These are phyloP conservation scores for Syrista parreyssii DNA, from an alignment of 2,888 invertebrate species.

Conservation along the genomic window DNA sequence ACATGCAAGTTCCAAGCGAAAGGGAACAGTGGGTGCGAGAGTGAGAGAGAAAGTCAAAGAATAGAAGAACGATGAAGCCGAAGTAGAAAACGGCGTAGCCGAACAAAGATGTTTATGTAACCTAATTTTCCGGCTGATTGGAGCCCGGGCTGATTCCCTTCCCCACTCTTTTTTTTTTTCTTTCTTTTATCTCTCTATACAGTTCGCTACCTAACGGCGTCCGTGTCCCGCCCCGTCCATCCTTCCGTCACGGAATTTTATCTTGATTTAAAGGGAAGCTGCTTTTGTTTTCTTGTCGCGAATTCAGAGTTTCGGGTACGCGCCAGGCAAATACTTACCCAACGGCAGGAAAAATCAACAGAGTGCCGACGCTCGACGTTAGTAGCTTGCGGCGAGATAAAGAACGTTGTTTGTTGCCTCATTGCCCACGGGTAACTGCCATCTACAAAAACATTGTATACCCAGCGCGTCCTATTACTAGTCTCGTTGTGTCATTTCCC, in stretches of 20 bases:
- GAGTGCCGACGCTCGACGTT: background rate
- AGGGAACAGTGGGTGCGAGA: background rate
- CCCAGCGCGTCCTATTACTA: constrained; percentile 6
- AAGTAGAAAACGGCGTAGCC: constrained; percentile 7
- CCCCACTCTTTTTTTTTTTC: constrained; percentile 18
- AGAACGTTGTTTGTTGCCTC: constrained; percentile 48
- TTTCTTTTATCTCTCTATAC: constrained; percentile 22
- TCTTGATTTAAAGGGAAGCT: constrained; percentile 33
- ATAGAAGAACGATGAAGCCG: background rate
- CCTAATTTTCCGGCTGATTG: constrained; percentile 52
- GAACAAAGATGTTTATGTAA: constrained; percentile 45
- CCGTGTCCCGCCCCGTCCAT: background rate
- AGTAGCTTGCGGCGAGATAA: constrained; percentile 27
- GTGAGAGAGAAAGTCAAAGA: background rate
- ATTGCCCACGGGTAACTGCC: constrained; percentile 43
- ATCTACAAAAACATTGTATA: constrained; percentile 40
- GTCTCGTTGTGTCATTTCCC: constrained; percentile 9
- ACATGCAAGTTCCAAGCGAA: background rate
- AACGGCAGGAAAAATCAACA: constrained; percentile 24
- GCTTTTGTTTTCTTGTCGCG: constrained; percentile 35
- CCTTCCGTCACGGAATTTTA: constrained; percentile 24
- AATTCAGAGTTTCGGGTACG: constrained; percentile 24
- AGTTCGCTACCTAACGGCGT: constrained; percentile 13
- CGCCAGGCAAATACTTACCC: constrained; percentile 30
- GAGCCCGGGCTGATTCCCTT: constrained; percentile 32